These are phyloP conservation scores for Aplocera efformata DNA, from an alignment of 2,888 invertebrate species.

Conservation along the genomic window DNA sequence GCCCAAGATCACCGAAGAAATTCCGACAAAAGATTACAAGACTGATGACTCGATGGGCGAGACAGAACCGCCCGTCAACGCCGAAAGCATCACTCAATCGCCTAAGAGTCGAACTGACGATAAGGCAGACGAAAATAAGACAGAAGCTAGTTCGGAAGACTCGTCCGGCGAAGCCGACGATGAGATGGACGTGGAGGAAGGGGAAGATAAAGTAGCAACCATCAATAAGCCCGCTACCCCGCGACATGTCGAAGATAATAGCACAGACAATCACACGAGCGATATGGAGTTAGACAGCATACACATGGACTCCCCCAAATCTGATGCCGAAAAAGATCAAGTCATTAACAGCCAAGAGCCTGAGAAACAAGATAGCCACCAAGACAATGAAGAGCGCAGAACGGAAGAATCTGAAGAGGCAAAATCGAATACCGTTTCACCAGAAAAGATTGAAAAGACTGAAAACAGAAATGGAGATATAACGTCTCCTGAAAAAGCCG, in stretches of 20 bases:
- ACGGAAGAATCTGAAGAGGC: conserved; percentile 33
- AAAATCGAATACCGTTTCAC: conserved; percentile 36
- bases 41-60: conserved; percentile 55
- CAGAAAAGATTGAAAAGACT: conserved; percentile 43
- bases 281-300: conserved; percentile 75
- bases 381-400: conserved; percentile 35
- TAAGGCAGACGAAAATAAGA: conserved; percentile 54
- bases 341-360: conserved; percentile 47
- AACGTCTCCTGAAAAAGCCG: conserved; percentile 50
- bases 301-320: conserved; percentile 73
- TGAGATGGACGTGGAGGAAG: conserved; percentile 84
- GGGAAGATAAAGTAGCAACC: conserved; percentile 63
- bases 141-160: conserved; percentile 79
- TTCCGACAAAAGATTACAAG: conserved; percentile 45
- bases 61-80: conserved; percentile 29
- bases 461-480: conserved; percentile 54
- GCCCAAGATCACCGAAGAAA: conserved; percentile 47
- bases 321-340: conserved; percentile 63
- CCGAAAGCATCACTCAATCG: conserved; percentile 27
- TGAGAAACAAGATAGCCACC: conserved; percentile 40
- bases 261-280: conserved; percentile 73
- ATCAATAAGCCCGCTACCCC: conserved; percentile 65
- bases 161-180: conserved; percentile 84
- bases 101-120: conserved; percentile 41
- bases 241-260: conserved; percentile 59